Evolutionary conservation across 2,797 vertebrate species (phyloP).

Genomic region (Tangara arthus): DNA sequence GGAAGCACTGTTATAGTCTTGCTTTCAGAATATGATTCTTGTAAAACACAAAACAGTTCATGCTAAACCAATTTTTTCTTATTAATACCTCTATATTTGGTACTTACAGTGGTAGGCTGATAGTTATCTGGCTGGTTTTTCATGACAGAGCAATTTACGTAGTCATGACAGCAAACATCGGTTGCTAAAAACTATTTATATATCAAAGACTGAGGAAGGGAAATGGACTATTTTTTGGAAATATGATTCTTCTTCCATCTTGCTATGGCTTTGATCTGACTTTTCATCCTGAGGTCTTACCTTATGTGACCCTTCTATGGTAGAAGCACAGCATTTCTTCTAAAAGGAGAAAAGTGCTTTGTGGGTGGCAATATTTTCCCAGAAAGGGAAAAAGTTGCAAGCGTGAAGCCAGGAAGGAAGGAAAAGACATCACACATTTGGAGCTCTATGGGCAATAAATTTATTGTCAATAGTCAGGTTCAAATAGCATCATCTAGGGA

Average conservation of each 20-base stretch:
- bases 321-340: background rate
- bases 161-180: background rate
- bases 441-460: constrained; percentile 11
- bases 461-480: constrained; percentile 1
- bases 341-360: background rate
- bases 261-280: background rate
- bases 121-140: background rate
- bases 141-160: background rate
- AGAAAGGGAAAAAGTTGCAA: constrained; percentile 9
- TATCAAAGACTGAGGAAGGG: background rate
- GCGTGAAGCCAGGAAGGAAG: background rate
- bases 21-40: background rate
- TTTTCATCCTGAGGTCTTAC: background rate
- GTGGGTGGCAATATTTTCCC: background rate
- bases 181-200: background rate
- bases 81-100: background rate
- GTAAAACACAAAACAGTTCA: background rate
- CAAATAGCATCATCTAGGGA: background rate
- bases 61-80: background rate
- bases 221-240: background rate
- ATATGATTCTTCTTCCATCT: background rate
- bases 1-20: background rate
- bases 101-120: background rate
- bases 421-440: constrained; percentile 24
- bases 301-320: background rate